These are phyloP conservation scores for Tachysurus fulvidraco DNA, from an alignment of 2,113 vertebrate species.

Conservation along the genomic window DNA sequence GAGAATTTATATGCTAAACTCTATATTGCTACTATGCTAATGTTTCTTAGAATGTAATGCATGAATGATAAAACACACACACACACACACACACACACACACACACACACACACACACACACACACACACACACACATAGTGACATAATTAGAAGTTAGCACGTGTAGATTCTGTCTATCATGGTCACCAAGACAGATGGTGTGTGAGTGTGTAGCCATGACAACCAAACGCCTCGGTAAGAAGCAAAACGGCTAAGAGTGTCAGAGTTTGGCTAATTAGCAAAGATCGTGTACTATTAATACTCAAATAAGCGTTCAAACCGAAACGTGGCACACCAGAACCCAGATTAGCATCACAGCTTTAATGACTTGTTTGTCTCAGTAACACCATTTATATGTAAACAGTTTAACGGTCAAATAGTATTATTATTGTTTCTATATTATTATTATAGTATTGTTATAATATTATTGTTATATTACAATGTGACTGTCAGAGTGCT, in stretches of 20 bases:
- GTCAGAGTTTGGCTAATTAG: constrained; percentile 3
- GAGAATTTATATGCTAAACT: neutral
- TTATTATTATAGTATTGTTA: neutral
- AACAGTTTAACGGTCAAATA: neutral
- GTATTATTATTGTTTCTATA: too few species aligned
- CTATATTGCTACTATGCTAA: neutral
- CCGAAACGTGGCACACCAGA: neutral
- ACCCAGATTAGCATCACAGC: neutral
- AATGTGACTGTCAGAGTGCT: too few species aligned
- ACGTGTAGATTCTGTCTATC: neutral
- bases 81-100: neutral
- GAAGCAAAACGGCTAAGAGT: neutral
- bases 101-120: neutral
- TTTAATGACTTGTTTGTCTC: too few species aligned
- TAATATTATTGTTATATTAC: too few species aligned
- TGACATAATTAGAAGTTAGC: neutral
- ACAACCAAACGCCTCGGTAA: neutral
- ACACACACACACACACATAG: neutral
- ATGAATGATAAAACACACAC: neutral
- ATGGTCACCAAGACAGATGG: neutral
- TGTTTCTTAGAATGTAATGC: neutral
- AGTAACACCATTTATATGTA: neutral
- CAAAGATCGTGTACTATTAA: neutral
- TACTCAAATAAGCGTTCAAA: neutral
- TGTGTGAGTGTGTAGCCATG: constrained; percentile 14